Evolutionary conservation across 2,797 vertebrate genomes (phyloP), one percentile per base, ranked within the genome.

Genomic region (Miichthys miiuy): DNA sequence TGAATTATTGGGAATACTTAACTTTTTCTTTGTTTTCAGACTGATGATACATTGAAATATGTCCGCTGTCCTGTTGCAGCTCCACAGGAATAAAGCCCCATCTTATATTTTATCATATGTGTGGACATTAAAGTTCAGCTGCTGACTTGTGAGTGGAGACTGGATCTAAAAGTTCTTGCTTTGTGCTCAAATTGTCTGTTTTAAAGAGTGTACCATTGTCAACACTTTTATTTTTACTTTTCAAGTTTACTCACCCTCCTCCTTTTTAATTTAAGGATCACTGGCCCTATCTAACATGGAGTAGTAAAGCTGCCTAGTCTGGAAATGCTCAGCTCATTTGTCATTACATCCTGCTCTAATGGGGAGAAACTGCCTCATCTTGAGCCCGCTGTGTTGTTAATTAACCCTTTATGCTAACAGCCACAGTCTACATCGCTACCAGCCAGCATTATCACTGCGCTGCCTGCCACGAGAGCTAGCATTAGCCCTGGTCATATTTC

Each of bases 381-480:
- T 17, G 55, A 86, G 87, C 82, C 67, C 41, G 23, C 60, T 11
- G 62, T 87, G 82, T 83, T 92, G 86, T 93, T 93, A 91, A 95
- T 93, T 92, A 94, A 93, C 91, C 89, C 90, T 81, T 72, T 70
- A 46, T 85, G 75, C 86, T 86, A 88, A 91, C 82, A 80, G 79
- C 78, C 87, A 55, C 75, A 68, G 75, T 68, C 79, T 34, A 83
- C 85, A 71, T 38, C 11, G 5, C 64, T 11, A 58, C 67, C 77
- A 65, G 72, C 64, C 54, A 0, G 64, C 20, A 44, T 89, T 91
- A 90, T 91, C 89, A 0, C 70, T 0, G 12, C 6, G 42, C 77
- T 13, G 80, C 86, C 79, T 67, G 73, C 77, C 67, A 58, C 65
- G 23, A 48, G 73, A 77, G 55, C 58, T 61, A 71, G 79, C 81